Evolutionary conservation across 2,113 vertebrate species (phyloP).

Genomic region (Psammodynastes pulverulentus): DNA sequence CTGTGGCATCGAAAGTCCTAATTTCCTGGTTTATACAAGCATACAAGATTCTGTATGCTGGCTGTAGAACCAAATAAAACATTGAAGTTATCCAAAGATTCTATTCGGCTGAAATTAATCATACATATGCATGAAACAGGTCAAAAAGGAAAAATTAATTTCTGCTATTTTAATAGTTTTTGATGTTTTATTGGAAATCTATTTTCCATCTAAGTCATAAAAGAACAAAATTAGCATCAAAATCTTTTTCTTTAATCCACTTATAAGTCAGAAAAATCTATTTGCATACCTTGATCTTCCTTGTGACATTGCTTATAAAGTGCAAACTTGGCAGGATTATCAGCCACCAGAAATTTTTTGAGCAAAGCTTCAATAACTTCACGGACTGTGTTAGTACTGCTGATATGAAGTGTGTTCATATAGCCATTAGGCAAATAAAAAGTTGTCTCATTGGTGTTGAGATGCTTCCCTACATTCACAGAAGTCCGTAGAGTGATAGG

Average conservation of each 20-base stretch:
- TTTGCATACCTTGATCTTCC: conserved; percentile 89
- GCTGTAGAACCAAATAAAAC: background rate
- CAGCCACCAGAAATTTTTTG: conserved; percentile 86
- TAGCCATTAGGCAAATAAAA: conserved; percentile 81
- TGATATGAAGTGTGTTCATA: conserved; percentile 90
- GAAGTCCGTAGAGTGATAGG: conserved; percentile 79
- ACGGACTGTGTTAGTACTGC: conserved; percentile 87
- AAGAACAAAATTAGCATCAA: background rate
- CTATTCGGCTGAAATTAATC: background rate
- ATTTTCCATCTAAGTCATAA: background rate
- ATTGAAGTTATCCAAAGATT: background rate
- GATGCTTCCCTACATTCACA: conserved; percentile 44
- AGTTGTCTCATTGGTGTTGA: conserved; percentile 67
- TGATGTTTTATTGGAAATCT: background rate
- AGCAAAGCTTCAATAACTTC: conserved; percentile 94
- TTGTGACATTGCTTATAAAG: conserved; percentile 89
- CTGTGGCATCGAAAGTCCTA: background rate
- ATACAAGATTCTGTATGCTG: background rate
- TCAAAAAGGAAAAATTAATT: background rate
- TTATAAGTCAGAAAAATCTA: background rate
- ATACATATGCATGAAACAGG: background rate
- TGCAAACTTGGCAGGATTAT: conserved; percentile 96
- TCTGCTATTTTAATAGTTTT: background rate
- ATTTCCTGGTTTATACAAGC: background rate
- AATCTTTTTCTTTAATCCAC: background rate